These are phyloP conservation scores for Psephotus haematonotus DNA, from an alignment of 2,113 vertebrate species.

Conservation along the genomic window DNA sequence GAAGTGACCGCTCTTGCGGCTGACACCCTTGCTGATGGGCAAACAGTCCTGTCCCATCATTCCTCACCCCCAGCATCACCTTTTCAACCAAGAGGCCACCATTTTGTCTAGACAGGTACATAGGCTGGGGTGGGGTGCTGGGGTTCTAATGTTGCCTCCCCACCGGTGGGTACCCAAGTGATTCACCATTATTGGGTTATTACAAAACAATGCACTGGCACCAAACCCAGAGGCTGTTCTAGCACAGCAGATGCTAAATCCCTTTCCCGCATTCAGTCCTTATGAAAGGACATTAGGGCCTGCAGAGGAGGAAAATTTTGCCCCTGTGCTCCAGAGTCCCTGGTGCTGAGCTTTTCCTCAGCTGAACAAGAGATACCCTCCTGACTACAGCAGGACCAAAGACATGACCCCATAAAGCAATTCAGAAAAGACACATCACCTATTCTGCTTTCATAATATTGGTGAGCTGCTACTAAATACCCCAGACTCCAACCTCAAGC, in stretches of 20 bases:
- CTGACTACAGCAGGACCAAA: not conserved
- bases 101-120: not conserved
- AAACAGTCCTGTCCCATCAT: not conserved
- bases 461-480: not conserved
- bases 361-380: fast-evolving
- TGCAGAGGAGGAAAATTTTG: fast-evolving
- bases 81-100: not conserved
- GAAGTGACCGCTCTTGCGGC: fast-evolving
- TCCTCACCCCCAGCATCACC: not conserved
- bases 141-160: fast-evolving
- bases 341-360: not conserved
- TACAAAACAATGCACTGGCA: too few species aligned
- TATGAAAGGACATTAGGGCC: fast-evolving
- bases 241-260: not conserved
- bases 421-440: not conserved
- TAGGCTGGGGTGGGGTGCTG: too few species aligned
- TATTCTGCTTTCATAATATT: too few species aligned
- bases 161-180: fast-evolving
- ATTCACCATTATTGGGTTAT: fast-evolving
- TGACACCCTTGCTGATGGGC: fast-evolving
- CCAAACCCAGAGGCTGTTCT: not conserved
- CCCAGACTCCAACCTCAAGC: not conserved
- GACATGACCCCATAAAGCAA: not conserved
- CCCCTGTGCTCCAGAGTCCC: not conserved
- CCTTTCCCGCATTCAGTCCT: not conserved